A percentile compares a stretch with the other conserved stretches of the same genome.
These are phyloP conservation scores for Lepus europaeus DNA, from an alignment of 2,113 vertebrate genomes.

Conservation along the genomic window DNA sequence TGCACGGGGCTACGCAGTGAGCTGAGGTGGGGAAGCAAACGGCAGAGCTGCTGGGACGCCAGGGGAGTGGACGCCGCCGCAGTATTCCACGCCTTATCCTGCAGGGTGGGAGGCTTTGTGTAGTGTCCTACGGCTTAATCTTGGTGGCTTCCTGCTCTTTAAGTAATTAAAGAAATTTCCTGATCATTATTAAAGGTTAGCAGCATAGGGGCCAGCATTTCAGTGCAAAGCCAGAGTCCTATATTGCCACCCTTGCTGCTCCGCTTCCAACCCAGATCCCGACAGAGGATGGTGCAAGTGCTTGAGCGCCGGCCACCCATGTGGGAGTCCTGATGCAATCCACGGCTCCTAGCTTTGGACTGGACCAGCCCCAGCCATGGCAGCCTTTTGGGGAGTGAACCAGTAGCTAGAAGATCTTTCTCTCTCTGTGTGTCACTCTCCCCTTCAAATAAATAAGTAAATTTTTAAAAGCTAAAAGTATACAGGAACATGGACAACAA, in stretches of 20 bases:
- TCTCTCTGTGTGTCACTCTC: too few species aligned
- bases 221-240: too few species aligned
- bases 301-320: too few species aligned
- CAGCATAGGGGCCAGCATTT: background rate
- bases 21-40: background rate
- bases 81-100: background rate
- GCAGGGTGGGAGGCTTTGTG: background rate
- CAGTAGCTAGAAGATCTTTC: too few species aligned
- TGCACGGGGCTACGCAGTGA: fast-evolving
- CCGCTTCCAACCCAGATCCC: too few species aligned
- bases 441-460: background rate
- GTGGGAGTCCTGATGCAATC: too few species aligned
- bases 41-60: background rate
- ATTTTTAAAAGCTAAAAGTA: background rate
- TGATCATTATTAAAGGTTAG: background rate
- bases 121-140: background rate
- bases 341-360: too few species aligned
- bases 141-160: background rate
- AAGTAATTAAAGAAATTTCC: background rate
- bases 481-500: background rate
- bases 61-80: too few species aligned
- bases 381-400: too few species aligned
- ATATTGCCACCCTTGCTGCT: too few species aligned
- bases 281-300: too few species aligned
- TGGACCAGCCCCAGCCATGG: too few species aligned